Conservation (phyloP, 2,113 vertebrate genomes). For the Tichodroma muraria region DNA sequence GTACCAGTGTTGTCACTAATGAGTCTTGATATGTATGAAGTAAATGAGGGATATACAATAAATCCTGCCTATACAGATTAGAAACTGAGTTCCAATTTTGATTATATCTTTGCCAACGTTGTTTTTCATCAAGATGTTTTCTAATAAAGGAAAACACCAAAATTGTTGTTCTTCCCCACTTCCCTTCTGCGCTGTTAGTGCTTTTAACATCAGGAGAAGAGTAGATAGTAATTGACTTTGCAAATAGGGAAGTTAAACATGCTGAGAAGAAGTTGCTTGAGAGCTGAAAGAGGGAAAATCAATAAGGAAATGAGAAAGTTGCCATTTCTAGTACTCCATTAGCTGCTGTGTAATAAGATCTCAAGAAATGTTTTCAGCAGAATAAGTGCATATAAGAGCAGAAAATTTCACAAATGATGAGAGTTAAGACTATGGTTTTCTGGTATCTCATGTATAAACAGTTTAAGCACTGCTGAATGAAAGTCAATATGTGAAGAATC, state of each 20-base stretch:
- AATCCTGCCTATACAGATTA: fast-evolving
- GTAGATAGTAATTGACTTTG: neutral
- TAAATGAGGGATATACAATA: neutral
- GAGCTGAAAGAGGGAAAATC: neutral
- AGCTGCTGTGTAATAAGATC: neutral
- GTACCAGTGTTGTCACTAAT: neutral
- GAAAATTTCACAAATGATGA: neutral
- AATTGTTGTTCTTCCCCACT: neutral
- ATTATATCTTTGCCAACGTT: neutral
- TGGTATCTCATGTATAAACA: neutral
- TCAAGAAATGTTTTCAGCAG: neutral
- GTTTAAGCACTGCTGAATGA: neutral
- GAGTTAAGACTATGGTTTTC: neutral
- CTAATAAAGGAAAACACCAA: neutral
- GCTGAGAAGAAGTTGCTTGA: neutral
- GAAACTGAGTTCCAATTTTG: neutral
- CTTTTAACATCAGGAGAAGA: neutral
- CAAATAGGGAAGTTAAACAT: neutral
- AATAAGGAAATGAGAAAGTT: neutral
- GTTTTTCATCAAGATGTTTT: neutral
- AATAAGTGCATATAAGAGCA: neutral
- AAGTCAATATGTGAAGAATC: neutral
- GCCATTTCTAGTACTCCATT: neutral
- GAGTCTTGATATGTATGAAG: neutral
- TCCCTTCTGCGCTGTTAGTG: neutral